phyloP scores from a whole-genome alignment of 1,140 invertebrate species.

The Drosophila watanabei region DNA sequence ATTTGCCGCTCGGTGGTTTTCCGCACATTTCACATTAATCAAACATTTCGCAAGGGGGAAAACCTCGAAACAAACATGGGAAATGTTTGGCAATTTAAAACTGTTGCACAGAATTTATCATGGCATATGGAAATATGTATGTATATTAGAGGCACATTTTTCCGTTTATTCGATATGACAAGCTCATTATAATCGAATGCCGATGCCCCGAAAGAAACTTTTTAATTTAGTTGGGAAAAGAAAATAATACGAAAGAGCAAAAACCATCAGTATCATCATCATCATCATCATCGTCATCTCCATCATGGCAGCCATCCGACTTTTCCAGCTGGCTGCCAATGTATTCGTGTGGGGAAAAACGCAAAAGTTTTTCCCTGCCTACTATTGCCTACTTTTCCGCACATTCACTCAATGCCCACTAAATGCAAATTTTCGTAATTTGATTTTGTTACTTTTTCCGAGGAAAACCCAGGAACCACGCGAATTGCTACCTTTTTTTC shows the following conservation, averaged over 20 bases:
- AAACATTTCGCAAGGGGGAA: conserved; percentile 48
- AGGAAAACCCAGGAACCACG: conserved; percentile 4
- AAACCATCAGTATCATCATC: conserved; percentile 43
- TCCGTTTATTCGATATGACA: conserved; percentile 50
- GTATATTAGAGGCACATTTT: conserved; percentile 4
- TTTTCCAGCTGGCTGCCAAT: conserved; percentile 53
- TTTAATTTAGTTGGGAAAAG: conserved; percentile 77
- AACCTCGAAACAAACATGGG: conserved; percentile 9
- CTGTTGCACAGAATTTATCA: conserved; percentile 25
- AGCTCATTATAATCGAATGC: conserved; percentile 63
- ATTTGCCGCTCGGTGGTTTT: conserved; percentile 63
- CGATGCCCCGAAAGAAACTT: conserved; percentile 55
- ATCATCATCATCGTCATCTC: conserved; percentile 22
- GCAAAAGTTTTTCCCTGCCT: conserved; percentile 56
- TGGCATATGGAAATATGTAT: neutral
- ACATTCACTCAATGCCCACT: conserved; percentile 49
- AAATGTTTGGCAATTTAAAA: conserved; percentile 44
- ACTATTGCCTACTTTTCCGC: conserved; percentile 70
- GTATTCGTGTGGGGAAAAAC: conserved; percentile 63
- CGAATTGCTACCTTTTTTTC: conserved; percentile 55
- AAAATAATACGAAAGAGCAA: conserved; percentile 62
- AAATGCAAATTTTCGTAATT: conserved; percentile 80
- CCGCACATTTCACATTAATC: conserved; percentile 69
- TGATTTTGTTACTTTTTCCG: conserved; percentile 57
- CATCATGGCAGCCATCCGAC: conserved; percentile 16